Evolutionary conservation across 2,797 vertebrate species (phyloP).

Genomic region (Rhabdophis nuchalis): DNA sequence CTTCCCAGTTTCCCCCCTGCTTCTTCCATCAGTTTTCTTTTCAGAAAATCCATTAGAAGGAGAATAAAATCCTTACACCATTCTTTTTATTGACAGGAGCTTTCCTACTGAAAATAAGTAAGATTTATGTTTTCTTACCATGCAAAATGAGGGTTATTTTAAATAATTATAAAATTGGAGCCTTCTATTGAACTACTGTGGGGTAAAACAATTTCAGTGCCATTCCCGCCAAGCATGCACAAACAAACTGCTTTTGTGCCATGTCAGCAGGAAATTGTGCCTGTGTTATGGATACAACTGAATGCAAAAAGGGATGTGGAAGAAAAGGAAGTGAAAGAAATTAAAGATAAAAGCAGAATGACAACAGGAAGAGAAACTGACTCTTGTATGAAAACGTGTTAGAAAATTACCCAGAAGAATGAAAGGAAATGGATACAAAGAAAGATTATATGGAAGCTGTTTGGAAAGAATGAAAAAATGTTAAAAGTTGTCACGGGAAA

Average conservation of each 20-base stretch:
- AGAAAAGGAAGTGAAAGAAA: background rate
- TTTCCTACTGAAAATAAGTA: background rate
- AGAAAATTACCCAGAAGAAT: background rate
- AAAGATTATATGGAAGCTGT: background rate
- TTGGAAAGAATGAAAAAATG: background rate
- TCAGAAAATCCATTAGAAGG: background rate
- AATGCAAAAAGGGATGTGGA: background rate
- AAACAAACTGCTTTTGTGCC: background rate
- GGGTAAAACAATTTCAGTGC: background rate
- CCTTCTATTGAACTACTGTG: background rate
- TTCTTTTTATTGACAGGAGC: background rate
- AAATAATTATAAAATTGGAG: background rate
- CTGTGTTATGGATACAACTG: background rate
- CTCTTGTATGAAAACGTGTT: background rate
- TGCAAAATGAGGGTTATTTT: background rate
- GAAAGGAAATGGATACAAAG: background rate
- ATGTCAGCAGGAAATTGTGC: background rate
- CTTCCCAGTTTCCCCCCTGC: background rate
- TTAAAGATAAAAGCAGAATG: background rate
- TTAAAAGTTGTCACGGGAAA: background rate
- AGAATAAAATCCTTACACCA: background rate
- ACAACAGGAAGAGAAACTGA: background rate
- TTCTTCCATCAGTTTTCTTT: background rate
- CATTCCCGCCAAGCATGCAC: background rate
- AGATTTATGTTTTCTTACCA: background rate